Evolutionary conservation across 2,113 vertebrate species (phyloP).

Genomic region (Neoarius graeffei): DNA sequence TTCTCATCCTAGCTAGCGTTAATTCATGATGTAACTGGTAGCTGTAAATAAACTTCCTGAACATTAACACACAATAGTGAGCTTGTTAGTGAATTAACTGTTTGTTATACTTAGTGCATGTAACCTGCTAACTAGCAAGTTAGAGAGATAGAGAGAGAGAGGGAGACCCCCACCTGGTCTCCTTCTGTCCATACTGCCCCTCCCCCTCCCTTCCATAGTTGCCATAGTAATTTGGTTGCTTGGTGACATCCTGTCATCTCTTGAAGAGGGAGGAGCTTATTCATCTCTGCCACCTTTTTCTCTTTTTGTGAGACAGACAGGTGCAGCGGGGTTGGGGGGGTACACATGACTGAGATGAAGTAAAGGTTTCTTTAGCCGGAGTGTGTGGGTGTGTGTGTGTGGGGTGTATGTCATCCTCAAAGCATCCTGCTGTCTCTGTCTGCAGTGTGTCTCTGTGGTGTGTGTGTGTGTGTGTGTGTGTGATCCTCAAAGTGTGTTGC

Average conservation of each 20-base stretch:
- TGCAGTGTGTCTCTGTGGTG: background rate
- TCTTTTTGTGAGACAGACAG: background rate
- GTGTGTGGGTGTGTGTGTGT: background rate
- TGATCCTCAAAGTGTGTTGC: background rate
- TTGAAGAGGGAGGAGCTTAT: constrained; percentile 14
- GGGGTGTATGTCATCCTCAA: background rate
- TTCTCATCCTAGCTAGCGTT: background rate
- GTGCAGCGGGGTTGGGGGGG: background rate
- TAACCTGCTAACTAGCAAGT: too few relatives aligned
- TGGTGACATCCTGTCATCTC: background rate
- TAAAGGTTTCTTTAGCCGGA: background rate
- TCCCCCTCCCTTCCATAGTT: constrained; percentile 10
- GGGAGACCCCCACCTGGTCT: background rate
- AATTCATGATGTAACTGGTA: too few relatives aligned
- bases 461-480: constrained; percentile 19
- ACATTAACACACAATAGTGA: background rate
- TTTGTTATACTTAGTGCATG: too few relatives aligned
- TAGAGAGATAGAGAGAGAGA: background rate
- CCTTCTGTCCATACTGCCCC: constrained; percentile 43
- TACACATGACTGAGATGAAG: background rate
- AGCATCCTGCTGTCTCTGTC: background rate
- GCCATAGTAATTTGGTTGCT: background rate
- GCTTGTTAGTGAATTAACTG: too few relatives aligned
- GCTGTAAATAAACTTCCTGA: background rate
- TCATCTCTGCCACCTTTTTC: background rate